Percentiles rank a stretch among this genome's conserved stretches.
Evolutionary conservation across 2,888 invertebrate species (phyloP).

Genomic region (Corbicula japonica): DNA sequence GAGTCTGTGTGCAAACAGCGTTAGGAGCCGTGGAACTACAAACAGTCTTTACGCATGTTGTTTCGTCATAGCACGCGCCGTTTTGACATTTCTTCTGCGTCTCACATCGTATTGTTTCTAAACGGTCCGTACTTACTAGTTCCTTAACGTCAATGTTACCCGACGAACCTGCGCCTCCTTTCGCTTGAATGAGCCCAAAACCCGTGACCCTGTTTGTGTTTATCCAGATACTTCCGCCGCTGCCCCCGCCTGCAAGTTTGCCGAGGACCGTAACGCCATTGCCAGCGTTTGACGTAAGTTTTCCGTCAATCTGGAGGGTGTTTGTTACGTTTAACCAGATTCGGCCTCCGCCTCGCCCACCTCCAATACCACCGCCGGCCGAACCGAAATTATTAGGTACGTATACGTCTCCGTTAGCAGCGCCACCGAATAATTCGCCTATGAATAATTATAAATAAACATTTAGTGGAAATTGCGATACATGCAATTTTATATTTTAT

Average conservation of each 20-base stretch:
- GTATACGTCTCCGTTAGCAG: slow-evolving; percentile 75
- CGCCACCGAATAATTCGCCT: slow-evolving; percentile 62
- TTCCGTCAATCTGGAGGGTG: slow-evolving; percentile 76
- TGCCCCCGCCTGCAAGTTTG: slow-evolving; percentile 72
- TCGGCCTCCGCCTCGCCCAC: slow-evolving; percentile 77
- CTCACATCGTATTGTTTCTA: slow-evolving; percentile 36
- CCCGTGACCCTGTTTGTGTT: slow-evolving; percentile 70
- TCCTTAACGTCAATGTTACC: slow-evolving; percentile 32
- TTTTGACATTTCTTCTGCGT: slow-evolving; percentile 36
- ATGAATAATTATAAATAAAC: background rate
- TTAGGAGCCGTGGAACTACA: slow-evolving; percentile 15
- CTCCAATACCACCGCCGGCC: slow-evolving; percentile 71
- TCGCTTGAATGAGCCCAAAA: slow-evolving; percentile 67
- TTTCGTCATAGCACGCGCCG: slow-evolving; percentile 35
- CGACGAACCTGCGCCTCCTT: slow-evolving; percentile 68
- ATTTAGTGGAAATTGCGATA: no score
- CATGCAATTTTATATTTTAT: no score
- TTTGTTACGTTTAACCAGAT: slow-evolving; percentile 78
- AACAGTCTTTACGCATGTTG: slow-evolving; percentile 28
- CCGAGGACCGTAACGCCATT: slow-evolving; percentile 49
- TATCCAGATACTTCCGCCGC: slow-evolving; percentile 79
- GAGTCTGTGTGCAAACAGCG: slow-evolving; percentile 18
- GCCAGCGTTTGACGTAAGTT: slow-evolving; percentile 73
- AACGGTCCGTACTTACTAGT: slow-evolving; percentile 36
- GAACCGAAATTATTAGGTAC: slow-evolving; percentile 76